Evolutionary conservation across 2,797 vertebrate genomes (phyloP).

Genomic region (Philypnodon macrostomus): DNA sequence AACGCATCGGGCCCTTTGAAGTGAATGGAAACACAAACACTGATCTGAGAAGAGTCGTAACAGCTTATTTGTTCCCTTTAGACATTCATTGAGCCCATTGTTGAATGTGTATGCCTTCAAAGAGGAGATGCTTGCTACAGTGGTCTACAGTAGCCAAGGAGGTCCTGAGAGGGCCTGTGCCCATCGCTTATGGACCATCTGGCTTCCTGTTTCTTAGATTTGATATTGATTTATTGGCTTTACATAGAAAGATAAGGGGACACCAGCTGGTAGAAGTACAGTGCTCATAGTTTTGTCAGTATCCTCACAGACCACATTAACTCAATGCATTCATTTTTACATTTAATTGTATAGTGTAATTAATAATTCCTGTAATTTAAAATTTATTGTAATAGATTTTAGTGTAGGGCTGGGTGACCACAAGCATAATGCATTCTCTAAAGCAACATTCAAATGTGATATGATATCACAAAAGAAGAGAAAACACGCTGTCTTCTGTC

Average conservation of each 20-base stretch:
- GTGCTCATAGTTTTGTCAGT: constrained; percentile 42
- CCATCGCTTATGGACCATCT: constrained; percentile 73
- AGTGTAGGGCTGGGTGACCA: too few relatives aligned
- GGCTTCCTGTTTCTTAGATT: constrained; percentile 81
- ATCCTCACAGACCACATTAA: constrained; percentile 67
- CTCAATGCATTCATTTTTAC: constrained; percentile 51
- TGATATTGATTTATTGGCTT: constrained; percentile 86
- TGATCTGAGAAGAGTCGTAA: constrained; percentile 82
- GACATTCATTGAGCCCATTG: constrained; percentile 80
- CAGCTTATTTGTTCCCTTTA: constrained; percentile 86
- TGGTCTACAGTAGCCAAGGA: constrained; percentile 78
- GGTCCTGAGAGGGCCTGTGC: constrained; percentile 65
- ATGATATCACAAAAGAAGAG: too few relatives aligned
- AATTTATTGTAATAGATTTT: too few relatives aligned
- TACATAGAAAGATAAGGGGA: constrained; percentile 76
- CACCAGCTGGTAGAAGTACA: constrained; percentile 70
- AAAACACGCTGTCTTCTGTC: too few relatives aligned
- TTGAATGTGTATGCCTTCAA: constrained; percentile 84
- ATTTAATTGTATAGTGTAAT: too few relatives aligned
- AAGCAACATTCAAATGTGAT: too few relatives aligned
- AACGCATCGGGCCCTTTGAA: constrained; percentile 79
- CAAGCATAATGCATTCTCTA: too few relatives aligned
- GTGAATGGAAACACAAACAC: constrained; percentile 82
- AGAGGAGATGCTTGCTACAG: constrained; percentile 66
- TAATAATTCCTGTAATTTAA: too few relatives aligned